Evolutionary conservation across 2,888 invertebrate genomes (phyloP), one percentile per base, ranked within the genome.

Genomic region (Dorcus hopei): DNA sequence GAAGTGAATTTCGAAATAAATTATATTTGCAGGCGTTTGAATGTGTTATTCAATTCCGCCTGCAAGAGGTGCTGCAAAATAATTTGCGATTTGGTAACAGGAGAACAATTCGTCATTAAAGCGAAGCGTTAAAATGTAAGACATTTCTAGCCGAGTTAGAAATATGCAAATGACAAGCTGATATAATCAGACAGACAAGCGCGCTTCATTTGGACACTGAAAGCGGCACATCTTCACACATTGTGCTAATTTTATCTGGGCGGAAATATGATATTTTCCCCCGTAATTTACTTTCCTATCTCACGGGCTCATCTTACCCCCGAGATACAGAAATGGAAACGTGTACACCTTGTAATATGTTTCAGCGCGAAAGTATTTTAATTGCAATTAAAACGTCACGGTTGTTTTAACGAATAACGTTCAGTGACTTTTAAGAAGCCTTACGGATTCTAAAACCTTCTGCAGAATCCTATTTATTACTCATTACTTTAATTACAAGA

Each of bases 111-210:
- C 45, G 33, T 48, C 53, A 52, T 40, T 50, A 57, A 55, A 52
- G 40, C 23, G 53, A 45, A 51, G 55, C 50, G 38, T 54, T 52
- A 45, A 41, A 41, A 52, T 51, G 56, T 55, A 50, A 56, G 52
- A 53, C 56, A 48, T 53, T 51, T 39, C 59, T 53, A 57, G 56
- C 54, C 55, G 49, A 45, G 59, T 45, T 56, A 53, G 58, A 61
- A 59, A 57, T 61, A 61, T 61, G 61, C 56, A 61, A 61, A 61
- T 61, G 54, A 11, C 52, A 49, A 55, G 54, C 55, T 53, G 56
- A 56, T 61, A 52, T 57, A 61, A 61, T 61, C 57, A 57, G 54
- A 38, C 51, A 57, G 57, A 61, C 61, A 61, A 61, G 61, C 54
- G 57, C 38, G 54, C 52, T 40, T 51, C 51, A 51, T 51, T 51